Evolutionary conservation across 2,113 vertebrate genomes (phyloP).

Genomic region (Phycodurus eques): DNA sequence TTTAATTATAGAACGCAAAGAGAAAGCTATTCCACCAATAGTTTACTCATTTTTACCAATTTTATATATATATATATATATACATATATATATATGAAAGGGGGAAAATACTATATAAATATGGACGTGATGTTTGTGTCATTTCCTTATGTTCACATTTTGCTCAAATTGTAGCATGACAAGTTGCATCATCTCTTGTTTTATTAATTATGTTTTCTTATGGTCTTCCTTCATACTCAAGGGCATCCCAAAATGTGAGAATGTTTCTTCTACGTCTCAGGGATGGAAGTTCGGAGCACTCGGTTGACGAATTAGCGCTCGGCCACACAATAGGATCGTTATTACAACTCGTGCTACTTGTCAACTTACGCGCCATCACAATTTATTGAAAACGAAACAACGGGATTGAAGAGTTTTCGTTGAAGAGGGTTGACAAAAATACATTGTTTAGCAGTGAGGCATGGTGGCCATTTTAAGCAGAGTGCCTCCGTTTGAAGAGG

Average conservation of each 20-base stretch:
- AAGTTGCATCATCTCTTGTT: conserved; percentile 66
- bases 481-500: neutral
- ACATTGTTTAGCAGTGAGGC: neutral
- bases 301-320: neutral
- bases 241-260: conserved; percentile 72
- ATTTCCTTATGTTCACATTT: conserved; percentile 60
- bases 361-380: neutral
- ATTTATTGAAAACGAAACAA: neutral
- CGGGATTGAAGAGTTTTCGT: too few species aligned
- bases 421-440: neutral
- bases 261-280: conserved; percentile 45
- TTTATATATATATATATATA: conserved; percentile 57
- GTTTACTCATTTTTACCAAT: conserved; percentile 76
- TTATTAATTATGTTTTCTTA: conserved; percentile 54
- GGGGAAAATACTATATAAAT: conserved; percentile 74
- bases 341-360: neutral
- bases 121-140: conserved; percentile 75
- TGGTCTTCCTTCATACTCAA: conserved; percentile 76
- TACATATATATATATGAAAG: conserved; percentile 63
- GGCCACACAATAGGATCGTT: neutral
- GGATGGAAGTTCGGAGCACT: conserved; percentile 51
- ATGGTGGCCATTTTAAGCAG: neutral
- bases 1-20: conserved; percentile 70
- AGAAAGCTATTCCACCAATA: conserved; percentile 71
- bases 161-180: conserved; percentile 76